Evolutionary conservation across 30 jellyfish, hydroid and myxozoan species (phyloP), one percentile per base, ranked within the genome.

Genomic region (Aurelia aurita): DNA sequence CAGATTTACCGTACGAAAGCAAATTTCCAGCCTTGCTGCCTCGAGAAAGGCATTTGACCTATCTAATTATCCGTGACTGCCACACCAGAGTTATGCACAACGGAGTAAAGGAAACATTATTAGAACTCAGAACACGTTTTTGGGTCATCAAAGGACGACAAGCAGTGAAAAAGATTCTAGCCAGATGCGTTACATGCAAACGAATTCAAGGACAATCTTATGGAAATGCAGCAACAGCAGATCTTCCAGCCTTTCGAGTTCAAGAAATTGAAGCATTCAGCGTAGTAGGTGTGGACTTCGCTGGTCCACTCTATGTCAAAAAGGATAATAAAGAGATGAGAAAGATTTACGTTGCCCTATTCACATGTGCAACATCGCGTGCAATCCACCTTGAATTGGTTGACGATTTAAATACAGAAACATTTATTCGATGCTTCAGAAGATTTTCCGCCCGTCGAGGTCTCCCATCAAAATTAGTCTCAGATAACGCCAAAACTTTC

Each of bases 391-490:
- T 32, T 5, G 44, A 32, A 32, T 22, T 79, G 20, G 90, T 64
- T 1, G 2, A 47, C 43, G 47, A 62, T 22, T 39, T 79, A 23
- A 2, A 35, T 1, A 79, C 90, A 32, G 27, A 27, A n/a, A 1
- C 84, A 28, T 79, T 79, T 60, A 2, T 79, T 8, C 57, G n/a
- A 13, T 29, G 71, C 23, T 45, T 63, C 31, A 79, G 82, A 32
- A 79, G 90, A 63, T 79, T 79, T 45, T 32, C 34, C 54, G n/a
- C 54, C n/a, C 69, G 90, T n/a, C 32, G 86, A 25, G 84, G 90
- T 14, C 18, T 26, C 1, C 90, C 90, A 1, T 12, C 31, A 16
- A 19, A 26, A 28, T 16, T 68, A 13, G 80, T 68, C 44, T 22
- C 60, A 21, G 80, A 68, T 14, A 68, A 68, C 44, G 80, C 80